Conservation (phyloP, 2,797 vertebrate genomes). For the Toxotes lorentzi region DNA sequence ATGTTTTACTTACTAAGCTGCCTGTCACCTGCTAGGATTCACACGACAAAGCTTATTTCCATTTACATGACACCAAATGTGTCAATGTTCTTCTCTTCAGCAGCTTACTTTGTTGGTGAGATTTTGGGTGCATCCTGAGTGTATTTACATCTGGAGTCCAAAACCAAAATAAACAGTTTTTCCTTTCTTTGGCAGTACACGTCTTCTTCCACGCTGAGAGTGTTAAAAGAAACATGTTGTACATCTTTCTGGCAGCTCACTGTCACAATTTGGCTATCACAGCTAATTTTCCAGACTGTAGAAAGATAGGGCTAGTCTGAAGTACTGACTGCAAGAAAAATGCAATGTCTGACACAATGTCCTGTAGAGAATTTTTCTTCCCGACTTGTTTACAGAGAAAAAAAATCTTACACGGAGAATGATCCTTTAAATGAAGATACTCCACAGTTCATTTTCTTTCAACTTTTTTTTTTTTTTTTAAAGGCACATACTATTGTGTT, state of each 20-base stretch:
- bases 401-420: neutral
- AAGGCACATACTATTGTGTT: neutral
- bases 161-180: conserved; percentile 41
- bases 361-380: neutral
- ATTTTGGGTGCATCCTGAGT: conserved; percentile 7
- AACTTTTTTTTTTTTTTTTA: neutral
- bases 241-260: conserved; percentile 36
- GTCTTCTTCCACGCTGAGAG: conserved; percentile 17
- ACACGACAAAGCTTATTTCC: conserved; percentile 38
- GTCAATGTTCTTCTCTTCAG: conserved; percentile 5
- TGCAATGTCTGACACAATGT: neutral
- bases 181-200: conserved; percentile 14
- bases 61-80: conserved; percentile 26
- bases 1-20: conserved; percentile 33
- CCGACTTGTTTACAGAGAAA: neutral
- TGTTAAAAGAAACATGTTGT: conserved; percentile 22
- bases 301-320: neutral
- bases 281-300: conserved; percentile 22
- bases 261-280: conserved; percentile 18
- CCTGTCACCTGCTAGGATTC: conserved; percentile 39
- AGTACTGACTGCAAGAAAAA: neutral
- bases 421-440: neutral
- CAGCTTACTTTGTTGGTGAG: conserved; percentile 28
- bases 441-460: neutral
- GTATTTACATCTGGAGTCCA: conserved; percentile 48